Evolutionary conservation across 2,888 invertebrate genomes (phyloP).

Genomic region (Pseudoips prasinana): DNA sequence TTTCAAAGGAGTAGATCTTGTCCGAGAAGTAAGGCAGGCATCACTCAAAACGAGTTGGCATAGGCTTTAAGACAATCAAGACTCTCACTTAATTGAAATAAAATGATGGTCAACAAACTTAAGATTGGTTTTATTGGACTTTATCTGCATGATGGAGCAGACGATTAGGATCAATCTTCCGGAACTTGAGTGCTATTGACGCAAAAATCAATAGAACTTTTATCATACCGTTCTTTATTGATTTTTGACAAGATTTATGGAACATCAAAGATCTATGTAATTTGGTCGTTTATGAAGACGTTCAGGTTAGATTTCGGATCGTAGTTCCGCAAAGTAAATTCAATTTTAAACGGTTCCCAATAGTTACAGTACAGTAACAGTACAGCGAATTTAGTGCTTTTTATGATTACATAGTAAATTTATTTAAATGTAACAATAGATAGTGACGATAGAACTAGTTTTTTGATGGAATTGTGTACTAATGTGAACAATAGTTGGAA

Average conservation of each 20-base stretch:
- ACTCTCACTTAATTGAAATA: not conserved
- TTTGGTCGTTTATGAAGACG: slow-evolving; percentile 27
- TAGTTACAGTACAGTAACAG: slow-evolving; percentile 12
- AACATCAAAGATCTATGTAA: slow-evolving; percentile 15
- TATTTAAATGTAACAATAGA: no score
- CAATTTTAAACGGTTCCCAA: slow-evolving; percentile 38
- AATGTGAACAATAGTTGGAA: no score
- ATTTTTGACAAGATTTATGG: no score
- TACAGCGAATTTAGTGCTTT: slow-evolving; percentile 14
- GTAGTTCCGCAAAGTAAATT: slow-evolving; percentile 46
- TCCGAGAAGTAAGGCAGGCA: no score
- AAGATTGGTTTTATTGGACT: slow-evolving; percentile 14
- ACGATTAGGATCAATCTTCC: slow-evolving; percentile 35
- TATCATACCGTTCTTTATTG: slow-evolving; percentile 6
- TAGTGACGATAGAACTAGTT: no score
- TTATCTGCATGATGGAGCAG: slow-evolving; percentile 14
- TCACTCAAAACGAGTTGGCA: no score
- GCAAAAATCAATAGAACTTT: slow-evolving; percentile 22
- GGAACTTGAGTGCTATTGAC: slow-evolving; percentile 30
- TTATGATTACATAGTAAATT: no score
- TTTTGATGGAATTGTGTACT: no score
- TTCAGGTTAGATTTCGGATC: slow-evolving; percentile 42
- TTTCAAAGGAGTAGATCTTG: no score
- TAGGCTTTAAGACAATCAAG: not conserved
- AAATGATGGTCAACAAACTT: slow-evolving; percentile 9